Percentiles rank a stretch among this genome's conserved stretches.
phyloP scores from a whole-genome alignment of 2,888 invertebrate genomes.

The Zaprionus lineosus region DNA sequence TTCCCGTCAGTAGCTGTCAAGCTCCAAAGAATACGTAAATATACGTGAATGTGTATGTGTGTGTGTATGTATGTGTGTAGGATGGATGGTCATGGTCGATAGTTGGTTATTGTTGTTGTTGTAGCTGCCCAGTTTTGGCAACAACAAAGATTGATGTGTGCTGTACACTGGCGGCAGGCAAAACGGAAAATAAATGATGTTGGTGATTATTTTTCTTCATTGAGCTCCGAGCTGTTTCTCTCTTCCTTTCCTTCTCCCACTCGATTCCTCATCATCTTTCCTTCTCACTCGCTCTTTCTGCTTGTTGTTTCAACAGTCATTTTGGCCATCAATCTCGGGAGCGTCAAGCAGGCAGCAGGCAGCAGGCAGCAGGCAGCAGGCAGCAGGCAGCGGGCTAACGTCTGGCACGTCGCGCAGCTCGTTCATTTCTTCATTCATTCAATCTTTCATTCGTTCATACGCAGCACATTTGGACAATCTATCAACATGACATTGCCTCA shows the following conservation, averaged over 20 bases:
- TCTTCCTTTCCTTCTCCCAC: constrained; percentile 1
- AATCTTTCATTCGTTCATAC: constrained; percentile 50
- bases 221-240: constrained; percentile 61
- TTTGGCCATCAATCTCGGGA: constrained; percentile 69
- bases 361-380: constrained; percentile 39
- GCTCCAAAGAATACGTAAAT: constrained; percentile 49
- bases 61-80: constrained; percentile 8
- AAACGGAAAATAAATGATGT: constrained; percentile 81
- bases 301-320: constrained; percentile 73
- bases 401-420: constrained; percentile 31
- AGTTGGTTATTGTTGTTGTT: constrained; percentile 49
- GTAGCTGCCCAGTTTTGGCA: constrained; percentile 65
- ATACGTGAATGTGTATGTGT: constrained; percentile 22
- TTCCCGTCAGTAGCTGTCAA: constrained; percentile 70
- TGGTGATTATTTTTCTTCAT: constrained; percentile 82
- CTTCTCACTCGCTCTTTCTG: constrained; percentile 14
- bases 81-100: constrained; percentile 66
- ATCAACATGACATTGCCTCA: constrained; percentile 50
- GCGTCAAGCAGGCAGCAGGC: constrained; percentile 57
- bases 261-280: constrained; percentile 1
- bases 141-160: constrained; percentile 81
- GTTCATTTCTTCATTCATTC: constrained; percentile 46
- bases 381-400: constrained; percentile 6
- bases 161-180: constrained; percentile 75
- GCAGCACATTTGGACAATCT: constrained; percentile 68